These are phyloP conservation scores for Periophthalmus modestus DNA, from an alignment of 2,113 vertebrate genomes.

Conservation along the genomic window DNA sequence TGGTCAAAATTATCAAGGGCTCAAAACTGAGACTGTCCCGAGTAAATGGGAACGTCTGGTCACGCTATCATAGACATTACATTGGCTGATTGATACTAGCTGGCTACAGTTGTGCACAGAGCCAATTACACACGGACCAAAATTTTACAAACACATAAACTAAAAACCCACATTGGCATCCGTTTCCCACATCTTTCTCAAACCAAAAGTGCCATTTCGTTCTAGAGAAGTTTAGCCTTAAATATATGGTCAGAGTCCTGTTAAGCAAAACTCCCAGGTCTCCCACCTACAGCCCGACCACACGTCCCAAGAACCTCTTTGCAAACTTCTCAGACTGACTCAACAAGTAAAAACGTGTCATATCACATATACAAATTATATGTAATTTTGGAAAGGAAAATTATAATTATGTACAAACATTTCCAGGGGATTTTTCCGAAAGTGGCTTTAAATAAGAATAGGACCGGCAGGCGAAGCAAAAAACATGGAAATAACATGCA, in stretches of 20 bases:
- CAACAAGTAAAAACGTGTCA: neutral
- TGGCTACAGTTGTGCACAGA: no score
- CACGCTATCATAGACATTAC: no score
- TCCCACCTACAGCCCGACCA: neutral
- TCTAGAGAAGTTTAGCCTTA: neutral
- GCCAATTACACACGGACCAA: neutral
- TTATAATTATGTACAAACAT: neutral
- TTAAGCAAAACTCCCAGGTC: neutral
- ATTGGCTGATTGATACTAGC: no score
- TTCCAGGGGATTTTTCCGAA: conserved; percentile 5
- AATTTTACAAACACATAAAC: neutral
- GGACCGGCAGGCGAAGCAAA: conserved; percentile 39
- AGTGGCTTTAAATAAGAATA: conserved; percentile 15
- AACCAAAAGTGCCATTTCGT: neutral
- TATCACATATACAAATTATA: conserved; percentile 2
- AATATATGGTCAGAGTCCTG: neutral
- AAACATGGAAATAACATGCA: conserved; percentile 44
- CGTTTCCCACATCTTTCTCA: neutral
- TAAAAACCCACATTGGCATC: neutral
- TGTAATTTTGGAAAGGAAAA: neutral
- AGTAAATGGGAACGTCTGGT: no score
- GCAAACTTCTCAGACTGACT: neutral
- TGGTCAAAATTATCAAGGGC: no score
- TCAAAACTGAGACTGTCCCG: no score
- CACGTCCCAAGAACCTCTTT: neutral